These are phyloP conservation scores for Drepana arcuata DNA, from an alignment of 1,140 invertebrate species.

Conservation along the genomic window DNA sequence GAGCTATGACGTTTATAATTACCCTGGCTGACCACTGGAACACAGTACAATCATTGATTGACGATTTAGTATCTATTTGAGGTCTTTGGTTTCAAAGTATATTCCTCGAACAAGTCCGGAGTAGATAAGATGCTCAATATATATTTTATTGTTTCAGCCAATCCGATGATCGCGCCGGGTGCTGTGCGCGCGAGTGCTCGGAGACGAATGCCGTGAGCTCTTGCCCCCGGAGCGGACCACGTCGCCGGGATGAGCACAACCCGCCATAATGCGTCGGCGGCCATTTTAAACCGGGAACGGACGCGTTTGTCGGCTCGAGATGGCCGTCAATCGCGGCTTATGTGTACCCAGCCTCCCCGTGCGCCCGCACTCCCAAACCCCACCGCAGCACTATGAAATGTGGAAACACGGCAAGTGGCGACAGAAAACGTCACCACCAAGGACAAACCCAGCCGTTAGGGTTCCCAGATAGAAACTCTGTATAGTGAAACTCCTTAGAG, in stretches of 20 bases:
- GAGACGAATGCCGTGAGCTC: slow-evolving; percentile 54
- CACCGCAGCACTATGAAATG: slow-evolving; percentile 60
- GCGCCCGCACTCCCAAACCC: slow-evolving; percentile 36
- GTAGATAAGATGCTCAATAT: no score
- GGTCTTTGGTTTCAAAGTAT: no score
- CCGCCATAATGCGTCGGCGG: slow-evolving; percentile 66
- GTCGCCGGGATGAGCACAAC: slow-evolving; percentile 65
- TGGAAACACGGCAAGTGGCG: slow-evolving; percentile 72
- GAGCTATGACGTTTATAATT: no score
- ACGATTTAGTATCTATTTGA: no score
- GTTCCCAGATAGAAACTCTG: slow-evolving; percentile 60
- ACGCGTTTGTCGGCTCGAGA: slow-evolving; percentile 59
- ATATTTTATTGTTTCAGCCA: slow-evolving; percentile 39
- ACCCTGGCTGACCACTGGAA: no score
- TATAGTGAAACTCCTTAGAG: slow-evolving; percentile 43
- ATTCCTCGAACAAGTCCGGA: no score
- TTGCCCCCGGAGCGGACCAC: slow-evolving; percentile 40
- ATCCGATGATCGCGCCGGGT: slow-evolving; percentile 31
- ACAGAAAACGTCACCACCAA: slow-evolving; percentile 59
- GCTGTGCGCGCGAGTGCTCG: slow-evolving; percentile 12
- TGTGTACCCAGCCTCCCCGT: slow-evolving; percentile 31
- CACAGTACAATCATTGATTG: no score
- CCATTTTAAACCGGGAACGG: slow-evolving; percentile 60
- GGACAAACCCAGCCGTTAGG: slow-evolving; percentile 55
- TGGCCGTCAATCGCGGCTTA: slow-evolving; percentile 52